These are phyloP conservation scores for Plebejus anna DNA, from an alignment of 2,888 invertebrate species.

Conservation along the genomic window DNA sequence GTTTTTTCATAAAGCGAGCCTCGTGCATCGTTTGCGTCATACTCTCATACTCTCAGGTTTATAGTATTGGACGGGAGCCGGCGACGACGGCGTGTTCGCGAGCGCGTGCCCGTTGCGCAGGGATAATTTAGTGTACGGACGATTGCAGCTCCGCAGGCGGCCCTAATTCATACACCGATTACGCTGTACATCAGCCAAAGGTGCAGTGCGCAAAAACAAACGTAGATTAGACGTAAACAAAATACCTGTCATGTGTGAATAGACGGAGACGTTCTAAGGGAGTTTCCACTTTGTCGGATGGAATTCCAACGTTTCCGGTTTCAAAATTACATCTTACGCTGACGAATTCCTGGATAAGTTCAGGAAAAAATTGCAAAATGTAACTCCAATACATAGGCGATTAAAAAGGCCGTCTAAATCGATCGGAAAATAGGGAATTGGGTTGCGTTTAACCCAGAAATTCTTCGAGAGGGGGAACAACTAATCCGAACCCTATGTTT, in stretches of 20 bases:
- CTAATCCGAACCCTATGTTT: not conserved
- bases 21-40: slow-evolving; percentile 31
- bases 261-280: slow-evolving; percentile 8
- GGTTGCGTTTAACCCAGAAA: not conserved
- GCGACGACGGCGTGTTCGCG: slow-evolving; percentile 38
- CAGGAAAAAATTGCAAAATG: not conserved
- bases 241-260: slow-evolving; percentile 23
- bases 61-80: slow-evolving; percentile 37
- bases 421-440: not conserved
- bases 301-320: slow-evolving; percentile 17
- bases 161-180: slow-evolving; percentile 54
- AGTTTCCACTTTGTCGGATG: slow-evolving; percentile 3
- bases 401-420: not conserved
- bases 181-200: slow-evolving; percentile 51
- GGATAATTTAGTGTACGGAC: slow-evolving; percentile 49
- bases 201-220: slow-evolving; percentile 66
- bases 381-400: not conserved
- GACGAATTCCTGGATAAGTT: not conserved
- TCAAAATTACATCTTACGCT: not conserved
- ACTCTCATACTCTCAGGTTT: slow-evolving; percentile 18
- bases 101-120: slow-evolving; percentile 44
- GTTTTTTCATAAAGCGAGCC: slow-evolving; percentile 18
- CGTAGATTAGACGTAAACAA: slow-evolving; percentile 50
- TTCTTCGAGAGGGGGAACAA: not conserved
- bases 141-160: slow-evolving; percentile 54